Evolutionary conservation across 2,888 invertebrate species (phyloP), one percentile per base, ranked within the genome.

Genomic region (Neuroscelio doddi): DNA sequence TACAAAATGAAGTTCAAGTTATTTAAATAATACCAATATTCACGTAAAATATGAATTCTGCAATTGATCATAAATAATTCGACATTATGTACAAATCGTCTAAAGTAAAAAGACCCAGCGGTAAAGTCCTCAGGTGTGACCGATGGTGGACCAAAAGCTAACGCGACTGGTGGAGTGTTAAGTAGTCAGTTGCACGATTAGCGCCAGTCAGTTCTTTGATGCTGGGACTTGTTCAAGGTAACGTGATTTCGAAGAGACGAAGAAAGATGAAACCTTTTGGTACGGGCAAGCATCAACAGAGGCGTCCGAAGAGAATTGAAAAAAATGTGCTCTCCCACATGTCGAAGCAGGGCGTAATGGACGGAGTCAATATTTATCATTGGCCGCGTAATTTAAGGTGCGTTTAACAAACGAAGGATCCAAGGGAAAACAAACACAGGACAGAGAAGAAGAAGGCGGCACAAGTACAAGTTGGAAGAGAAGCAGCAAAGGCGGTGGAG

Each of bases 311-410:
- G 46, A 47, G 56, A 65, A 65, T 65, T 49, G 50, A 55, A 56
- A 56, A 64, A 41, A 41, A 41, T 21, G 41, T 24, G 41, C 24
- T 41, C 38, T 38, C 26, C 41, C 41, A 41, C 24, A 41, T 41
- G 41, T 26, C 41, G 41, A 24, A 41, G 55, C 59, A 59, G 59
- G 46, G 58, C 44, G 64, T 64, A 64, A 64, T 59, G 59, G 59
- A 64, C 59, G 56, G 51, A 59, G 64, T 59, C 55, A 65, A 65
- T 65, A 65, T 65, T 65, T 59, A 56, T 65, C 64, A 65, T 65
- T 59, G 80, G 77, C 77, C 75, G 77, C 79, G 80, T 64, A 81
- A 82, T 82, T 82, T 82, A 79, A 80, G 80, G 80, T 79, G 78
- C 79, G 80, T 81, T 82, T 81, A 80, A 78, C 79, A 81, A 81